Base-by-base conservation (phyloP, 2,797 vertebrate species). In the Sciurus carolinensis region DNA sequence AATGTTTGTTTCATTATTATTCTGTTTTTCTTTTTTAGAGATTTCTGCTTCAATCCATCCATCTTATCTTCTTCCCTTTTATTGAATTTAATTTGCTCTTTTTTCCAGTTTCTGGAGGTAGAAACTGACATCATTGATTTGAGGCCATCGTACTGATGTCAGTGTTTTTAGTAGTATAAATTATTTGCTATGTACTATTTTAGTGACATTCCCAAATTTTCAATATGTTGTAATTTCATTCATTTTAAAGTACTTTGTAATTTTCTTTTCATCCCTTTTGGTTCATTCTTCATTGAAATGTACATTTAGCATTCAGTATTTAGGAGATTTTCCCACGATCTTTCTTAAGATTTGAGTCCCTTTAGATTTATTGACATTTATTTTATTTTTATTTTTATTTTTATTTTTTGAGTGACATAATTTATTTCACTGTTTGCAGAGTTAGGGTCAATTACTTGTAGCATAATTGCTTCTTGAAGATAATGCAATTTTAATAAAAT, bases 391-490 rank as follows among this genome's bases (percentile, higher is more conserved):
- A 13, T 57, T 22, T 50, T 50, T 13, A 13, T 50, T 50, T 50
- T 50, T 50, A 52, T 17, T 54, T 54, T 54, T 57, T 57, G 54
- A 30, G 84, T 94, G 90, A 95, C 8, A 81, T 87, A 97, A 97
- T 97, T 97, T 97, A 96, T 95, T 97, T 96, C 89, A 96, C 39
- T 42, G 87, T 0, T 91, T 89, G 64, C 62, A 97, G 94, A 89
- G n/a, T 85, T 52, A 95, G 95, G 96, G 97, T 95, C 95, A 97
- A 97, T 96, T 96, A 94, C 83, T 95, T 87, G 85, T 90, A 96
- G 92, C 88, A 62, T 92, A 79, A 90, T 87, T 96, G 81, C 80
- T 13, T 84, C 75, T 95, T 97, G 79, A 97, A 97, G 96, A 96
- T 59, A 92, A 95, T 30, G 66, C 77, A 95, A 77, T 82, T 85